These are phyloP conservation scores for Cotesia chilonis DNA, from an alignment of 1,140 invertebrate species.

Conservation along the genomic window DNA sequence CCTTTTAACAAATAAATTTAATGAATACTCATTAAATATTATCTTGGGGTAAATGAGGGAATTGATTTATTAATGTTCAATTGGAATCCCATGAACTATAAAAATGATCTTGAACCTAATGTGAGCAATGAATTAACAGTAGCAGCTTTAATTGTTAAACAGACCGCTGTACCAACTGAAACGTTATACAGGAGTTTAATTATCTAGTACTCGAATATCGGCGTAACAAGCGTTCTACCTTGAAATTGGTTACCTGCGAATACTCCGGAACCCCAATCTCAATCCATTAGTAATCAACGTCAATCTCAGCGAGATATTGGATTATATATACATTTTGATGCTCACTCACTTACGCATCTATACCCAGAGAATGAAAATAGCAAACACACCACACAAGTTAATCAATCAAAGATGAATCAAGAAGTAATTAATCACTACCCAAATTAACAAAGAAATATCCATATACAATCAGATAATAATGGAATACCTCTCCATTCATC, in stretches of 20 bases:
- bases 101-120: too few species aligned
- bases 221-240: conserved; percentile 17
- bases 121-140: too few species aligned
- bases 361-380: too few species aligned
- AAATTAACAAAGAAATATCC: neutral
- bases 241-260: conserved; percentile 35
- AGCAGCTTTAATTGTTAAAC: neutral
- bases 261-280: conserved; percentile 9
- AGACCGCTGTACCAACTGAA: neutral
- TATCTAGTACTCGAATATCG: neutral
- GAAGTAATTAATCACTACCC: conserved; percentile 18
- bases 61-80: too few species aligned
- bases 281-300: conserved; percentile 38
- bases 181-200: conserved; percentile 4
- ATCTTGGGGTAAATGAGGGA: too few species aligned
- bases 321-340: neutral
- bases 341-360: neutral
- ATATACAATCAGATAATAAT: too few species aligned
- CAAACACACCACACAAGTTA: conserved; percentile 11
- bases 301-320: conserved; percentile 18
- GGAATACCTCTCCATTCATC: too few species aligned
- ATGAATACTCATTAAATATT: too few species aligned
- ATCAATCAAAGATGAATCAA: conserved; percentile 26
- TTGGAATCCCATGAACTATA: too few species aligned
- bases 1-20: too few species aligned